Evolutionary conservation across 2,888 invertebrate species (phyloP), one percentile per base, ranked within the genome.

Genomic region (Lochmaea crataegi): DNA sequence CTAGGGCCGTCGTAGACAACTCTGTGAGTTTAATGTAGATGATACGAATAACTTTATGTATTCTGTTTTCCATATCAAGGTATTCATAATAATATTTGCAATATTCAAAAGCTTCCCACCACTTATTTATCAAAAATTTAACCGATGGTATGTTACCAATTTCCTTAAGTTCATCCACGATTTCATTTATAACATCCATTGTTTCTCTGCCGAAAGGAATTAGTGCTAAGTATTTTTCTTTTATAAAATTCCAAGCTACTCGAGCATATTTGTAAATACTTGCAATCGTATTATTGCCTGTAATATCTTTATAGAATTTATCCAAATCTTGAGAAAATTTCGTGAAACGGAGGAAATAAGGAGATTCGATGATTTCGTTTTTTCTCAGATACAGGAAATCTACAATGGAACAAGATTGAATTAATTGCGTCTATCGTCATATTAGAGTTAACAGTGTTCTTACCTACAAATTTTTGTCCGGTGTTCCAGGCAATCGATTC

Each of bases 311-410:
- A 84, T 95, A 95, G 65, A 96, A 89, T 71, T 89, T 90, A 82
- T 96, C 95, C 76, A 95, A 87, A 83, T 96, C 94, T 79, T 94
- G 93, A 0, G 94, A 93, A 79, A 96, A 92, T 73, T 94, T 92
- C 1, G 94, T 90, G 12, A 95, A 92, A 80, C 93, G 92, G 78
- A 92, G 92, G 83, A 94, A 96, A 81, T 95, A 95, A 0, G 94
- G 93, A 0, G 94, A 94, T 66, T 92, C 92, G 1, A 94, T 92
- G 75, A 96, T 86, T 83, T 95, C 95, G 75, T 92, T 93, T 64
- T 93, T 92, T 3, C 94, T 90, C 72, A 93, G 92, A 80, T 95
- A 94, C 79, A 96, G 90, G 85, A 95, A 96, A 82, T 95, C 94
- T 89, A 81, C 68, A 85, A 85, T 63, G 68, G 72, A 78, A 71